Base-by-base conservation (phyloP, 2,113 vertebrate genomes). In the Melozone crissalis region DNA sequence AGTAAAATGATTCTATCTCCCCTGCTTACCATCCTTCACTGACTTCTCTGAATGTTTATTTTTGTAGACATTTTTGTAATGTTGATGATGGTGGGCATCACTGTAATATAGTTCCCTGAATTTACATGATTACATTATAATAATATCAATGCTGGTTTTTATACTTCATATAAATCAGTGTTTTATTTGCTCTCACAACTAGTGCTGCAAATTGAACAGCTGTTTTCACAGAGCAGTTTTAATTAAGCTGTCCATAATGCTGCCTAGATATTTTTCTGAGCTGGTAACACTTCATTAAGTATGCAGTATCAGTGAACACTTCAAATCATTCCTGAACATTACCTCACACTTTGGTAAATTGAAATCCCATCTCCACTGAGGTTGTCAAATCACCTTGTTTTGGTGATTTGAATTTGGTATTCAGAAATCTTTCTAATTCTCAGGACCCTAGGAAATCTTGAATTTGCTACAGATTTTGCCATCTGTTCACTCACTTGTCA, bases 401-500 rank as follows among this genome's bases (percentile, higher is more conserved):
- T 75, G 66, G 58, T 89, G 77, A 75, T 57, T 31, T 87, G 86
- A 93, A 82, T 92, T 78, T 67, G 66, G 21, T 58, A 84, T 85
- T 90, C 46, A 44, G 84, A 93, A 94, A 73, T 54, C 55, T 52
- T 91, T 62, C n/a, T 87, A 15, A 65, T 92, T 46, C 79, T 58
- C n/a, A 86, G 65, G 57, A 92, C 31, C 14, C 52, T 46, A 78
- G 30, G 22, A 96, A 82, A 94, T 84, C 57, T 81, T 81, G 43
- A 93, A 54, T 94, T 95, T 87, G 67, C 47, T 79, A 83, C 37
- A 90, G 75, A 93, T 93, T 96, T 92, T 95, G 68, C 85, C 92
- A 95, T 94, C 90, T 96, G 85, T 89, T 95, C 92, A 49, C 72
- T 94, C 65, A 61, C 59, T 93, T 93, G 88, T 89, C 76, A 92